These are phyloP conservation scores for Bedellia somnulentella DNA, from an alignment of 2,888 invertebrate species.

Conservation along the genomic window DNA sequence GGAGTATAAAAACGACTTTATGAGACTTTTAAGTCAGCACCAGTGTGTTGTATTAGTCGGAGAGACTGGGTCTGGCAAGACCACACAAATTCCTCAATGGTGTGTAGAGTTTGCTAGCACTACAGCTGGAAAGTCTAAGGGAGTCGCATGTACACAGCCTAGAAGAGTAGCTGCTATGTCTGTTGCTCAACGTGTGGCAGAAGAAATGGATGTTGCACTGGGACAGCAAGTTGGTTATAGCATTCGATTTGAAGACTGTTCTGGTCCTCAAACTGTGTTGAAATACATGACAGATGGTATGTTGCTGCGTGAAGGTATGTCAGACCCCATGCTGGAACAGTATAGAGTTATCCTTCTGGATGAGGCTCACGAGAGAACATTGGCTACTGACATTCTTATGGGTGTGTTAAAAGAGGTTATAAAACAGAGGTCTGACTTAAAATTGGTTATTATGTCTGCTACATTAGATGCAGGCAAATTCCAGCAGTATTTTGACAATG, in stretches of 20 bases:
- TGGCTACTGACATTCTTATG: constrained; percentile 99
- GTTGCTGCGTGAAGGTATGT: constrained; percentile 98
- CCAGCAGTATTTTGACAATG: constrained; percentile 98
- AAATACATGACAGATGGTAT: constrained; percentile 99
- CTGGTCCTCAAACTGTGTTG: constrained; percentile 88
- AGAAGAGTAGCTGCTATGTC: constrained; percentile 99
- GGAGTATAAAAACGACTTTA: constrained; percentile 96
- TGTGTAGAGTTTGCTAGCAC: constrained; percentile 44
- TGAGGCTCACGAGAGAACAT: constrained; percentile 97
- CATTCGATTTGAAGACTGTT: constrained; percentile 99
- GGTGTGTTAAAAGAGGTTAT: constrained; percentile 97
- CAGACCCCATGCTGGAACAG: constrained; percentile 94
- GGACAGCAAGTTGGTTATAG: constrained; percentile 65
- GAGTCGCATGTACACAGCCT: constrained; percentile 95
- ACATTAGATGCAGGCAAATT: constrained; percentile 99
- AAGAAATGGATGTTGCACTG: constrained; percentile 97
- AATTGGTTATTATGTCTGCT: constrained; percentile 98
- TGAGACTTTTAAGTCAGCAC: constrained; percentile 88
- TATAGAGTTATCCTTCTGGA: constrained; percentile 96
- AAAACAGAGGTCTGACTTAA: constrained; percentile 88
- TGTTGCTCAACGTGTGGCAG: constrained; percentile 97
- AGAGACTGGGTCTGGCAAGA: constrained; percentile 99
- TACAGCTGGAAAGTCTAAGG: constrained; percentile 34
- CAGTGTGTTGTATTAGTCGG: constrained; percentile 97
- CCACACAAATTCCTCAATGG: constrained; percentile 94